Conservation (phyloP, 2,113 vertebrate species). For the Brienomyrus longianalis region DNA sequence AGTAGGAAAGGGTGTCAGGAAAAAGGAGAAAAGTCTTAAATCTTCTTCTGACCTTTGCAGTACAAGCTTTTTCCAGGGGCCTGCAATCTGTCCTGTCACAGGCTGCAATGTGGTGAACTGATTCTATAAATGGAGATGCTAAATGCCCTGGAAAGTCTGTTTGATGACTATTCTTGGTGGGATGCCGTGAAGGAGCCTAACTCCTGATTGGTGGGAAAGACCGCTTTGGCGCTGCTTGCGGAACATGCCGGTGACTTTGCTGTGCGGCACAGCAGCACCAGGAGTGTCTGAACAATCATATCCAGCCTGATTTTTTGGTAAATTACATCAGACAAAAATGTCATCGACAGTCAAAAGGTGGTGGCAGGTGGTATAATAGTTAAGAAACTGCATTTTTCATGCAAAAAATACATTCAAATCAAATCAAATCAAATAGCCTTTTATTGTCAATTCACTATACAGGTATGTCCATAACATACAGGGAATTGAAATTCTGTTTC, state of each 20-base stretch:
- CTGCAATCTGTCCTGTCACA: constrained; percentile 2
- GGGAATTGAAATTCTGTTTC: too few species aligned
- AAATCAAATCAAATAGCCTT: too few species aligned
- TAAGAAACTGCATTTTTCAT: neutral
- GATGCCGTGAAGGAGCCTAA: neutral
- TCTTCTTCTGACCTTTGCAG: constrained; percentile 9
- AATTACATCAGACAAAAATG: neutral
- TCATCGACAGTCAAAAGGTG: neutral
- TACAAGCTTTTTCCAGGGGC: neutral
- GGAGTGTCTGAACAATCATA: neutral
- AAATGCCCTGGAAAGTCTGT: neutral
- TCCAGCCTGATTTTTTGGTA: neutral
- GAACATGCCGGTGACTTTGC: neutral
- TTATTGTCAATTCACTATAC: too few species aligned
- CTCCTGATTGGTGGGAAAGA: neutral
- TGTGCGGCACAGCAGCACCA: neutral
- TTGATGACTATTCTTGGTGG: constrained; percentile 15
- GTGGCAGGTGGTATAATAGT: neutral
- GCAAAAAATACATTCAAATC: neutral
- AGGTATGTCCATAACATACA: too few species aligned
- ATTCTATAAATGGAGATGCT: neutral
- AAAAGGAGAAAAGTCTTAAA: constrained; percentile 50
- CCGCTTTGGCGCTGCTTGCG: neutral
- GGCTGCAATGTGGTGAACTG: neutral
- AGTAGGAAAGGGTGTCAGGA: constrained; percentile 36